These are phyloP conservation scores for Scyliorhinus canicula DNA, from an alignment of 2,797 vertebrate genomes.

Conservation along the genomic window DNA sequence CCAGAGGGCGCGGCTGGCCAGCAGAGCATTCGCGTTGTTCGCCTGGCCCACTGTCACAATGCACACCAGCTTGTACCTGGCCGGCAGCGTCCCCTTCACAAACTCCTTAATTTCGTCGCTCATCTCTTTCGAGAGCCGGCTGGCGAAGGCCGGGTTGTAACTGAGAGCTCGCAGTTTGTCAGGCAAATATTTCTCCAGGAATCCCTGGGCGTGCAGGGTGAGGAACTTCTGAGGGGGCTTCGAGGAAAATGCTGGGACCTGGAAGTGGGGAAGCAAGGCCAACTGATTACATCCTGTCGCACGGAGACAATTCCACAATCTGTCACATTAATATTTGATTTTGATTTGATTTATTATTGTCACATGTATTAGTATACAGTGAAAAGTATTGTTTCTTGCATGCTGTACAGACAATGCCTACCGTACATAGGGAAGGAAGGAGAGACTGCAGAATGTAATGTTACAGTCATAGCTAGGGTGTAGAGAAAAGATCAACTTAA, in stretches of 20 bases:
- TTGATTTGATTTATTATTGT: too few species aligned
- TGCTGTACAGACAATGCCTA: too few species aligned
- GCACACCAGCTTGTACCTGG: slow-evolving; percentile 44
- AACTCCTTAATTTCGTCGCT: slow-evolving; percentile 42
- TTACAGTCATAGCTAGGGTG: too few species aligned
- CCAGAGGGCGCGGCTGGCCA: slow-evolving; percentile 47
- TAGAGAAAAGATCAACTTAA: too few species aligned
- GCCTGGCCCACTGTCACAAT: slow-evolving; percentile 40
- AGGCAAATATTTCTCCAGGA: slow-evolving; percentile 44
- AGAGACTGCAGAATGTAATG: too few species aligned
- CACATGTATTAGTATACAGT: too few species aligned
- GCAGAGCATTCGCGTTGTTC: slow-evolving; percentile 38
- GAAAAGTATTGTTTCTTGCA: too few species aligned
- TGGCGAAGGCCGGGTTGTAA: slow-evolving; percentile 38
- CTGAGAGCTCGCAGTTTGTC: slow-evolving; percentile 36
- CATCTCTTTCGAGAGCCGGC: slow-evolving; percentile 39
- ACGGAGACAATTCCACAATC: not conserved
- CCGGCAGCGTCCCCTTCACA: slow-evolving; percentile 32
- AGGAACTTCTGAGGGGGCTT: slow-evolving; percentile 41
- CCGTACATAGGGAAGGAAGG: too few species aligned
- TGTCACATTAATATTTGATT: not conserved
- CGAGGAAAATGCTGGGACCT: slow-evolving; percentile 42
- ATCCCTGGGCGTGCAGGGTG: not conserved
- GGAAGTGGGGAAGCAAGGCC: not conserved
- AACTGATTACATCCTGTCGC: not conserved